phyloP scores from a whole-genome alignment of 2,888 invertebrate genomes.

The Plusia festucae region DNA sequence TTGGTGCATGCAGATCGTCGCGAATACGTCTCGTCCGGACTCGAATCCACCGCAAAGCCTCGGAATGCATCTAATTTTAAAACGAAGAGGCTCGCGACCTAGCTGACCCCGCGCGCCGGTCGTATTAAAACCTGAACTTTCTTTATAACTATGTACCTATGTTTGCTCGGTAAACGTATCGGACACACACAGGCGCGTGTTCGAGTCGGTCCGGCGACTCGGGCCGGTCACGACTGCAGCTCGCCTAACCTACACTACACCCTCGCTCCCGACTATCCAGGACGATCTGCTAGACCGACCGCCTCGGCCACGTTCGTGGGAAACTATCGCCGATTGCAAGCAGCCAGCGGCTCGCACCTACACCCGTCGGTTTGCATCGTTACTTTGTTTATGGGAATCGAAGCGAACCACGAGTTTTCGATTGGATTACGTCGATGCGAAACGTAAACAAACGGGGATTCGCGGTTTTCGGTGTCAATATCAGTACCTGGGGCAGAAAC shows the following conservation, averaged over 20 bases:
- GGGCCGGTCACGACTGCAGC: constrained; percentile 85
- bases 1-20: constrained; percentile 72
- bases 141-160: constrained; percentile 88
- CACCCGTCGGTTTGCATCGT: constrained; percentile 62
- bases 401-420: constrained; percentile 66
- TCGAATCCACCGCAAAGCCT: constrained; percentile 79
- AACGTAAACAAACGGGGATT: constrained; percentile 81
- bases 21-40: constrained; percentile 77
- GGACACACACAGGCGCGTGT: constrained; percentile 82
- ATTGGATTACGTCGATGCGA: constrained; percentile 65
- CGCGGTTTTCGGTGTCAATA: constrained; percentile 79
- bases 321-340: constrained; percentile 80
- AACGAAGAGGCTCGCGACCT: constrained; percentile 88
- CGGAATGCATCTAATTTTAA: constrained; percentile 89
- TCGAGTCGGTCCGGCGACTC: constrained; percentile 71
- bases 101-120: constrained; percentile 86
- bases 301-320: constrained; percentile 77
- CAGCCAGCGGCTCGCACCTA: constrained; percentile 39
- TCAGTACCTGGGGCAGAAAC: constrained; percentile 88
- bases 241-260: constrained; percentile 76
- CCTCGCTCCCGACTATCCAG: constrained; percentile 84
- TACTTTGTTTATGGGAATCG: constrained; percentile 68
- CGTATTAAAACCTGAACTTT: constrained; percentile 89
- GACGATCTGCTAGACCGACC: constrained; percentile 75
- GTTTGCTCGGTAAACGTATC: constrained; percentile 86